Evolutionary conservation across 2,888 invertebrate species (phyloP), one percentile per base, ranked within the genome.

Genomic region (Rhyacophila evoluta): DNA sequence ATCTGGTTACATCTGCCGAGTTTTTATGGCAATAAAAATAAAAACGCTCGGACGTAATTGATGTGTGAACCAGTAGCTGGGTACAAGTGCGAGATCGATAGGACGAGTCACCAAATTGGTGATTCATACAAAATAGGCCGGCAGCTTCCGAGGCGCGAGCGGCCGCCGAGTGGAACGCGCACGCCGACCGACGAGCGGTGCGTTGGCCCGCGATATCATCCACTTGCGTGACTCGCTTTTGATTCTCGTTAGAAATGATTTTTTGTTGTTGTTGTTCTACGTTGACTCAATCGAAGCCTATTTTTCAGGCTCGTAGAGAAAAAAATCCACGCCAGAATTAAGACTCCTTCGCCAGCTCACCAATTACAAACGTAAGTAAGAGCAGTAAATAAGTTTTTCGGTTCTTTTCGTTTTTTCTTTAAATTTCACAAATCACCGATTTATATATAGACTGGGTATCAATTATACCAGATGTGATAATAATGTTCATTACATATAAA

Each of bases 61-160:
- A 55, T 55, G 55, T 55, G 55, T 55, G 55, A 55, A 55, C 55
- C 55, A 55, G 19, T 55, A 10, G 55, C 55, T 55, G 19, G 25
- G 15, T 5, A 55, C 15, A 2, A 25, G 55, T 55, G 1, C 8
- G 8, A 10, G 55, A 55, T 55, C 55, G 55, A 55, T 55, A 55
- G 25, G 19, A 12, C 15, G 55, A 55, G 55, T 55, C 55, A 55
- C 55, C 55, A 55, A 19, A 25, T 19, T 25, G 19, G 12, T 55
- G 55, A 55, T 19, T 55, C 55, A 55, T n/a, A 19, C 19, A 12
- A 55, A 55, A 55, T 25, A 19, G 19, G 2, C 8, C 5, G 25
- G 55, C 55, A 1, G 55, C 55, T 55, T 55, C 55, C 55, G 55
- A 55, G 2, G 55, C 55, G 55, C 55, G 55, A 55, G 55, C 55